These are phyloP conservation scores for Oreohelix idahoensis DNA, from an alignment of 1,140 invertebrate species.

Conservation along the genomic window DNA sequence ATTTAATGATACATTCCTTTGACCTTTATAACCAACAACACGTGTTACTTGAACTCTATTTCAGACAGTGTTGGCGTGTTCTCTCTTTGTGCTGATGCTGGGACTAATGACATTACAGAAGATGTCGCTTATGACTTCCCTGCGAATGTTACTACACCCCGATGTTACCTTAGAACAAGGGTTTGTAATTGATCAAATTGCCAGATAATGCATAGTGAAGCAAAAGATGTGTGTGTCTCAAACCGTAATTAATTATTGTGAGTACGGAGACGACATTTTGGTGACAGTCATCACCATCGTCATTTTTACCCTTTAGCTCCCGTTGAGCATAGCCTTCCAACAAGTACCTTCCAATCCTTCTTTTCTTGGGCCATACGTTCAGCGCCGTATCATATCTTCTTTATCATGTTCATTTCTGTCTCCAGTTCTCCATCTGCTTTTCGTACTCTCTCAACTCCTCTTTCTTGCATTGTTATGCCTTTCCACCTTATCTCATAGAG, in stretches of 20 bases:
- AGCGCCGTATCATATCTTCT: no score
- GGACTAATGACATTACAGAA: slow-evolving; percentile 47
- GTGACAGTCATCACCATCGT: no score
- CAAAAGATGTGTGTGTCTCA: no score
- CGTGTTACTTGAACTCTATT: neutral
- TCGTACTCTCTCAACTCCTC: no score
- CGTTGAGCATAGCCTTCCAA: neutral
- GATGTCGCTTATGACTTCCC: slow-evolving; percentile 41
- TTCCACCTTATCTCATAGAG: no score
- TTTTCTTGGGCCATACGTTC: neutral
- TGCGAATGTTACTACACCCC: slow-evolving; percentile 38
- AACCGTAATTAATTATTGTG: no score
- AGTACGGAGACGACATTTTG: no score
- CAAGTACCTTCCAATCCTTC: neutral
- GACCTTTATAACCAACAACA: slow-evolving; percentile 9
- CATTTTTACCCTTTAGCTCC: no score
- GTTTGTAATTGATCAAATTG: slow-evolving; percentile 42
- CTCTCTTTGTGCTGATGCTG: slow-evolving; percentile 40
- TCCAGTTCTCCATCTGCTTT: no score
- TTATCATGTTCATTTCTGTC: no score
- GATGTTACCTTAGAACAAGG: slow-evolving; percentile 38
- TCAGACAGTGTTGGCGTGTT: slow-evolving; percentile 36
- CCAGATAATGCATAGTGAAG: no score
- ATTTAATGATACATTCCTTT: neutral
- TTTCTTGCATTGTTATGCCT: no score